Base-by-base conservation (phyloP, 2,888 invertebrate genomes). In the Urechis unicinctus region DNA sequence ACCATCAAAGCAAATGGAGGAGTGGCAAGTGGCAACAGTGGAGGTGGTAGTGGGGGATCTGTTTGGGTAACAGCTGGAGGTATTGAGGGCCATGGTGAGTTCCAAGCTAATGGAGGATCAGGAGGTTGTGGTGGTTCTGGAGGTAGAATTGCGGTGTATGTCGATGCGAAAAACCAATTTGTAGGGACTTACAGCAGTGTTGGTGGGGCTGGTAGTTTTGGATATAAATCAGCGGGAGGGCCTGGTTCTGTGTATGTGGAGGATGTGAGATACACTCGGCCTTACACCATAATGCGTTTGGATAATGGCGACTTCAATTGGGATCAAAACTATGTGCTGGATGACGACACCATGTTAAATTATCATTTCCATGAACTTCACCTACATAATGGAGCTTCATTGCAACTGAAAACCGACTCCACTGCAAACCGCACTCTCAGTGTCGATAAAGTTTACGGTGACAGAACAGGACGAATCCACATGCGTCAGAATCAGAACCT, bases 31-130 rank as follows among this genome's bases (percentile, higher is more conserved):
- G 67, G 67, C 4, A 54, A 57, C 22, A 25, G 22, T 24, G 69
- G 68, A 13, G 69, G 68, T 26, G 69, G 69, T 21, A 67, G 66
- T 58, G 69, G 67, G 21, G 69, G 69, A 24, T 64, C 66, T 17
- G 53, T 68, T 22, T 57, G 53, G 47, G 63, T 66, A 3, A 44
- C 59, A 48, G 61, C 61, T 21, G 31, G 53, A 25, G 56, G 58
- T 31, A 52, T 70, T 1, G 66, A 68, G 46, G 69, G 69, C 9
- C 64, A 68, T 62, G 69, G 69, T 6, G 41, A 56, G 1, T 48
- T 68, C 5, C 53, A 57, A 44, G 61, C 62, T 3, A 44, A 36
- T 2, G 69, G 69, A 21, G 69, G 69, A 13, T 36, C 53, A 31
- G 68, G 69, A 17, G 60, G 45, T 21, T 47, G 52, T 25, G 69